Evolutionary conservation across 2,888 invertebrate species (phyloP).

Genomic region (Cerastis leucographa): DNA sequence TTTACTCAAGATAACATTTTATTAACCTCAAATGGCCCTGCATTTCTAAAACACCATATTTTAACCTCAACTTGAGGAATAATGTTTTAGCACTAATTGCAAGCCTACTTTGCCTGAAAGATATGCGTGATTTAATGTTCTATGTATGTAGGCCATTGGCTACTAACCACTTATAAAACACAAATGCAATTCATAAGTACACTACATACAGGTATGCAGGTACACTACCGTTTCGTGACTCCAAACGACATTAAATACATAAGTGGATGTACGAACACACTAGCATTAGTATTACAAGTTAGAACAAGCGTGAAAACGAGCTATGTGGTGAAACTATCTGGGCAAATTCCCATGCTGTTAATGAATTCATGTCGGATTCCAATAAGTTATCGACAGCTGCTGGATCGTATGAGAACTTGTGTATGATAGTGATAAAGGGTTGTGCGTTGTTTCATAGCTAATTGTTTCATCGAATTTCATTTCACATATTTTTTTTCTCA

Average conservation of each 20-base stretch:
- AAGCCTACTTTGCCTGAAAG: conserved; percentile 33
- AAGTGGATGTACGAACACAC: conserved; percentile 16
- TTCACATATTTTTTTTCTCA: too few species aligned
- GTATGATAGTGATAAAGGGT: neutral
- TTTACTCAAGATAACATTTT: conserved; percentile 19
- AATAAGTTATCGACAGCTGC: conserved; percentile 17
- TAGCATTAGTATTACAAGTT: conserved; percentile 29
- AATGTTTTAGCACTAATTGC: conserved; percentile 40
- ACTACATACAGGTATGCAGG: conserved; percentile 1
- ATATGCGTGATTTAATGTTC: conserved; percentile 49
- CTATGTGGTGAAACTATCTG: conserved; percentile 35
- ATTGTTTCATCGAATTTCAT: too few species aligned
- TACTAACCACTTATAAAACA: conserved; percentile 39
- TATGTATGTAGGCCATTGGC: conserved; percentile 37
- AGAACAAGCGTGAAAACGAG: conserved; percentile 44
- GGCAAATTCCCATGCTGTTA: conserved; percentile 59
- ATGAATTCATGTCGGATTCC: conserved; percentile 58
- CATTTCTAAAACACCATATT: conserved; percentile 12
- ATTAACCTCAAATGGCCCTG: neutral
- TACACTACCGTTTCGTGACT: conserved; percentile 51
- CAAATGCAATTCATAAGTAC: conserved; percentile 34
- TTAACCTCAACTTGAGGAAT: conserved; percentile 7
- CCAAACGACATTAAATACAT: conserved; percentile 10
- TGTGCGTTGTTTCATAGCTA: too few species aligned
- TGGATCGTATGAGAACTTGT: neutral